Evolutionary conservation across 1,140 invertebrate genomes (phyloP), one percentile per base, ranked within the genome.

Genomic region (Tetranychus urticae): DNA sequence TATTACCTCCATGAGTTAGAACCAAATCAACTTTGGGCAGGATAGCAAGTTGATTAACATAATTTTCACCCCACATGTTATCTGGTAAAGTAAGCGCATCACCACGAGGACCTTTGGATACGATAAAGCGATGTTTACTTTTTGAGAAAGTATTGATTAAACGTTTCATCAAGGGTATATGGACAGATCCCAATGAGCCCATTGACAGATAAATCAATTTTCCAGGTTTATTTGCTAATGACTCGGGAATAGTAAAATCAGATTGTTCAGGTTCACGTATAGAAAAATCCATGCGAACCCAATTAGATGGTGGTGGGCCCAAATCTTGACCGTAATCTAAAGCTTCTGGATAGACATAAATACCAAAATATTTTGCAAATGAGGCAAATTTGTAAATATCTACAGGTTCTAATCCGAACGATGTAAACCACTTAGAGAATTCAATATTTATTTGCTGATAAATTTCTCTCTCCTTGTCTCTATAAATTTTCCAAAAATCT

Each of bases 141-240:
- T 63, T 36, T 0, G 42, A 6, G 1, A 63, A 39, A 12, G 46
- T 35, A 13, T 31, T 13, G 3, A 57, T 42, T 33, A 63, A 45
- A 37, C 59, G 13, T 62, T 63, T 63, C 62, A 63, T 63, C 14
- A 63, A 36, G n/a, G 14, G 47, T 2, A 64, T 6, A 66, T 68
- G 37, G 65, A 47, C 14, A 68, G 56, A 67, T 66, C 68, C 52
- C 35, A 55, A 7, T 10, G 58, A 57, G 5, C 61, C 63, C 3
- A 65, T n/a, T 36, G 56, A 64, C 2, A 64, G 42, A 34, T 61
- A 65, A 14, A 65, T 65, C 31, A 65, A 42, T 36, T 52, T 50
- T 13, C 54, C 58, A 13, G 14, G 34, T 37, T 42, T 52, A 31
- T 61, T 46, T 1, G 12, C 6, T 8, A 64, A 35, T 39, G 58